Conservation (phyloP, 2,113 vertebrate species). For the Xiphophorus hellerii region DNA sequence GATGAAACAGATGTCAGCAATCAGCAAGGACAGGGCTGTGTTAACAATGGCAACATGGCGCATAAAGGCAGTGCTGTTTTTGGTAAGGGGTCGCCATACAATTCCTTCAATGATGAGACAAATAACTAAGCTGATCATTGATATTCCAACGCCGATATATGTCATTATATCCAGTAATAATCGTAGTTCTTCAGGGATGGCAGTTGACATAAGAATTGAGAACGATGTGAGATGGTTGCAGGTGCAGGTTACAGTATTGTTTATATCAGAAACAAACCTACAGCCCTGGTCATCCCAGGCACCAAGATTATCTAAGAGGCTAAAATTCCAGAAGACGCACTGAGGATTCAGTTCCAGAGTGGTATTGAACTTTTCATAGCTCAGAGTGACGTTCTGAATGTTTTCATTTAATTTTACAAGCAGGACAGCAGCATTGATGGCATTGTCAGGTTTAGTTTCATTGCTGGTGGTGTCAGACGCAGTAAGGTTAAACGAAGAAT, state of each 20-base stretch:
- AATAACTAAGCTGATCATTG: slow-evolving; percentile 83
- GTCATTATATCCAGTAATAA: slow-evolving; percentile 68
- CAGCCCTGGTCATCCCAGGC: slow-evolving; percentile 81
- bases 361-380: slow-evolving; percentile 75
- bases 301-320: slow-evolving; percentile 34
- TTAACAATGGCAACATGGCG: slow-evolving; percentile 88
- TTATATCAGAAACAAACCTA: not conserved
- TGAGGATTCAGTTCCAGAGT: slow-evolving; percentile 46
- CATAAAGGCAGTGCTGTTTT: slow-evolving; percentile 84
- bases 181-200: rapidly evolving
- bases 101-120: slow-evolving; percentile 82
- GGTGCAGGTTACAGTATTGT: slow-evolving; percentile 67
- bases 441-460: slow-evolving; percentile 36
- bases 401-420: slow-evolving; percentile 71
- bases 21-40: slow-evolving; percentile 82
- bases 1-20: slow-evolving; percentile 87
- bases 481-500: slow-evolving; percentile 6
- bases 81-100: slow-evolving; percentile 83
- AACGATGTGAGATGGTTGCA: slow-evolving; percentile 87
- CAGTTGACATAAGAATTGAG: slow-evolving; percentile 86
- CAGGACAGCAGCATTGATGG: slow-evolving; percentile 82
- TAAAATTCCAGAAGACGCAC: slow-evolving; percentile 86
- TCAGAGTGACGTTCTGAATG: slow-evolving; percentile 67
- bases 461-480: slow-evolving; percentile 54
- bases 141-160: slow-evolving; percentile 82